A percentile compares a stretch with the other conserved stretches of the same genome.
Conservation (phyloP, 2,888 invertebrate species). For the Apeira syringaria region DNA sequence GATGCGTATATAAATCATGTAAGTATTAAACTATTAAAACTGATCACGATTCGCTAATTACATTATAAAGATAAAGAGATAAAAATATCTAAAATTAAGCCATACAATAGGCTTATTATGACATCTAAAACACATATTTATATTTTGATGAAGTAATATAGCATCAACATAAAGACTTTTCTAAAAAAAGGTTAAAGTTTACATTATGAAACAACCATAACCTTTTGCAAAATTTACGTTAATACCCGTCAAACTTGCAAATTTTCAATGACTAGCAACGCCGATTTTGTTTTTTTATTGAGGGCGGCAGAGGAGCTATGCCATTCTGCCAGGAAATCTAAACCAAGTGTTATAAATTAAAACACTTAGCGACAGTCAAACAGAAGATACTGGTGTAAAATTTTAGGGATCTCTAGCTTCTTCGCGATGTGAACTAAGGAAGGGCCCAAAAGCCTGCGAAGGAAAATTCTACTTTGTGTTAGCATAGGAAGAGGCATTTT, state of each 20-base stretch:
- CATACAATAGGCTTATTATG: no score
- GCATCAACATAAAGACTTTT: no score
- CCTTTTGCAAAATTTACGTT: slow-evolving; percentile 6
- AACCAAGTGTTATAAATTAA: slow-evolving; percentile 14
- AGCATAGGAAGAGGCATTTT: slow-evolving; percentile 86
- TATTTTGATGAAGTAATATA: no score
- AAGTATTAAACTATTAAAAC: no score
- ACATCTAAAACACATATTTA: no score
- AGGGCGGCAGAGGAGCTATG: slow-evolving; percentile 3
- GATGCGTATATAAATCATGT: no score
- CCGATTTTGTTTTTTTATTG: slow-evolving; percentile 30
- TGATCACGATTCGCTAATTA: no score
- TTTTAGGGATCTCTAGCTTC: slow-evolving; percentile 79
- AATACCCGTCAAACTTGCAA: slow-evolving; percentile 26
- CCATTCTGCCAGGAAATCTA: slow-evolving; percentile 41
- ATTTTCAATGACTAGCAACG: slow-evolving; percentile 35
- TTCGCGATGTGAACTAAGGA: slow-evolving; percentile 67
- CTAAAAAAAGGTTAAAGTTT: slow-evolving; percentile 14
- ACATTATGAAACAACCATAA: slow-evolving; percentile 10
- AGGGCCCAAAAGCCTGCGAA: slow-evolving; percentile 84
- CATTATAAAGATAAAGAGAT: no score
- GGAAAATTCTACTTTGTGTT: slow-evolving; percentile 85
- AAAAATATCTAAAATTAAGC: no score
- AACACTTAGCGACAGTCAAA: slow-evolving; percentile 85
- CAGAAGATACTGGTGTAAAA: slow-evolving; percentile 86